phyloP scores from a whole-genome alignment of 2,797 vertebrate species.

The Labeo calbasu region DNA sequence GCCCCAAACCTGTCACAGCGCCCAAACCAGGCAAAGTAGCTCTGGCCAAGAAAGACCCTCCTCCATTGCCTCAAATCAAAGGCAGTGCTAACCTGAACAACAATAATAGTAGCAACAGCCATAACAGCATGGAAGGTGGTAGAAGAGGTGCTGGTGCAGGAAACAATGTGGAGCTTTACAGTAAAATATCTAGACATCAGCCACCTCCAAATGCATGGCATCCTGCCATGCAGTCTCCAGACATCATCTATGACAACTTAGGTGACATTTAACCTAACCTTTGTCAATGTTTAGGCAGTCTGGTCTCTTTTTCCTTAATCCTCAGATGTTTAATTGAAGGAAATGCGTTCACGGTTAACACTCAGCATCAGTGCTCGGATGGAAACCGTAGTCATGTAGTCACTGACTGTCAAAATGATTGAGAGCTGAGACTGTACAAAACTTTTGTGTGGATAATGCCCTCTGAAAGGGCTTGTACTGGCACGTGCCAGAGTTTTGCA shows the following conservation, averaged over 20 bases:
- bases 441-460: slow-evolving; percentile 33
- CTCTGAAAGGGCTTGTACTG: slow-evolving; percentile 36
- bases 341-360: background rate
- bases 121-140: slow-evolving; percentile 29
- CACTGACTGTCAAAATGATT: slow-evolving; percentile 30
- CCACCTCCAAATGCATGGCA: slow-evolving; percentile 62
- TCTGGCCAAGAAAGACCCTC: slow-evolving; percentile 68
- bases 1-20: slow-evolving; percentile 82
- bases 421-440: background rate
- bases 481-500: slow-evolving; percentile 53
- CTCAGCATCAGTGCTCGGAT: background rate
- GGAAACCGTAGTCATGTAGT: slow-evolving; percentile 12
- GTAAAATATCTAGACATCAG: slow-evolving; percentile 81
- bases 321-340: background rate
- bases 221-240: slow-evolving; percentile 67
- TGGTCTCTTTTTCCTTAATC: background rate
- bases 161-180: slow-evolving; percentile 81
- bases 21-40: slow-evolving; percentile 81
- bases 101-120: slow-evolving; percentile 78
- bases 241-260: slow-evolving; percentile 82
- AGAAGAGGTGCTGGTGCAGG: slow-evolving; percentile 50
- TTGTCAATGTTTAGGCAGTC: background rate
- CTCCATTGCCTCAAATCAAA: slow-evolving; percentile 66
- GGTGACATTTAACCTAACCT: slow-evolving; percentile 68
- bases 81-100: slow-evolving; percentile 71